Conservation (phyloP, 2,113 vertebrate genomes). For the Puntigrus tetrazona region DNA sequence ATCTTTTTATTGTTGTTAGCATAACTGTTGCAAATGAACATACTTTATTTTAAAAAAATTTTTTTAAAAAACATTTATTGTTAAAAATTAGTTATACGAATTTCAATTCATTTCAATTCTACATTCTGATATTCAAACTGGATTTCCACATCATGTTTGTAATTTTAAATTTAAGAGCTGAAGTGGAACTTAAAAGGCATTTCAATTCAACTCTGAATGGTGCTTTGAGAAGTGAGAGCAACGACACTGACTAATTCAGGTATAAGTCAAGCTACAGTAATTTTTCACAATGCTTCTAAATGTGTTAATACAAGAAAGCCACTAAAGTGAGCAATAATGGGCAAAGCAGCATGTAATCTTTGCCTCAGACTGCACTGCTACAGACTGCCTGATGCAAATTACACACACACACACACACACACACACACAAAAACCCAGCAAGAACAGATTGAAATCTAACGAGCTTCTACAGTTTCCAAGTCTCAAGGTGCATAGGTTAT, state of each 20-base stretch:
- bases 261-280: not conserved
- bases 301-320: not conserved
- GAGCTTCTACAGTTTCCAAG: too few relatives aligned
- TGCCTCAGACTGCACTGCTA: not conserved
- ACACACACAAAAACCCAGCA: not conserved
- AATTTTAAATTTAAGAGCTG: too few relatives aligned
- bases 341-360: not conserved
- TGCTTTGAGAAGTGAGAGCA: not conserved
- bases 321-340: slow-evolving; percentile 16
- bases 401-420: too few relatives aligned
- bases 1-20: too few relatives aligned
- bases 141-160: not conserved
- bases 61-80: too few relatives aligned
- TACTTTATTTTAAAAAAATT: too few relatives aligned
- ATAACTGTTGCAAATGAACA: too few relatives aligned
- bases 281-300: slow-evolving; percentile 7
- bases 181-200: not conserved
- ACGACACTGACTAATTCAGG: not conserved
- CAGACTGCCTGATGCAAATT: not conserved
- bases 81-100: too few relatives aligned
- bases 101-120: too few relatives aligned
- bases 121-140: too few relatives aligned
- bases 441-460: not conserved
- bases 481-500: not conserved
- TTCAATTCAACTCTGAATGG: not conserved